Evolutionary conservation across 92 coral and sea anemone species (phyloP).

Genomic region (Paragorgia papillata): DNA sequence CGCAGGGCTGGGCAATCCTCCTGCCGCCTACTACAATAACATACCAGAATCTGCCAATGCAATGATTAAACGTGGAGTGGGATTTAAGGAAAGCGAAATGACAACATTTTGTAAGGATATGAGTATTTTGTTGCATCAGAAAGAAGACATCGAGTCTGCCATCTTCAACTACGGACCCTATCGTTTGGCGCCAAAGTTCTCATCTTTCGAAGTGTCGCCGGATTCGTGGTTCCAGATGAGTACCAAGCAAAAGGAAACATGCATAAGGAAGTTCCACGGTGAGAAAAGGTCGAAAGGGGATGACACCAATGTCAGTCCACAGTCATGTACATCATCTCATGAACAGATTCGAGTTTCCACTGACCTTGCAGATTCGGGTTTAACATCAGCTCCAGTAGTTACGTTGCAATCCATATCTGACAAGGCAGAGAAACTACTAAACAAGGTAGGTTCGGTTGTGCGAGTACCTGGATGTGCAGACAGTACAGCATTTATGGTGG

Average conservation of each 20-base stretch:
- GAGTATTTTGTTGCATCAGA: conserved; percentile 44
- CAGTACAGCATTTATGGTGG: conserved; percentile 1
- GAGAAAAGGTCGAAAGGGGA: conserved; percentile 1
- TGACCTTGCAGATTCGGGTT: not conserved
- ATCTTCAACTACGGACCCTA: conserved; percentile 55
- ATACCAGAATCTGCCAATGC: conserved; percentile 19
- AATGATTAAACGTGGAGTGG: conserved; percentile 47
- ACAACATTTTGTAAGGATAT: conserved; percentile 48
- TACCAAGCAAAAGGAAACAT: conserved; percentile 46
- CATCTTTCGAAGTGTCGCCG: conserved; percentile 25
- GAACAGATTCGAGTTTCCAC: not conserved
- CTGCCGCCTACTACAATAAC: not conserved
- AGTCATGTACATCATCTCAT: not conserved
- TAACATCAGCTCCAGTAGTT: not conserved
- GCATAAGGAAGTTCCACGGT: conserved; percentile 43
- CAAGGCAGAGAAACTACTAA: conserved; percentile 3
- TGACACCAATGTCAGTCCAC: not conserved
- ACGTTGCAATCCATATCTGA: not conserved
- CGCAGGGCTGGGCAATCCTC: too few relatives aligned
- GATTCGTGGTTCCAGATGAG: conserved; percentile 52
- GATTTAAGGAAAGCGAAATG: conserved; percentile 50
- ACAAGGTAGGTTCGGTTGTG: conserved; percentile 8
- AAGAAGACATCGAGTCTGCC: conserved; percentile 60
- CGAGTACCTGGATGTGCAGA: not conserved
- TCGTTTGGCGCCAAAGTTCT: conserved; percentile 20